Conservation (phyloP, 1,140 invertebrate species). For the Drosophila gunungcola region DNA sequence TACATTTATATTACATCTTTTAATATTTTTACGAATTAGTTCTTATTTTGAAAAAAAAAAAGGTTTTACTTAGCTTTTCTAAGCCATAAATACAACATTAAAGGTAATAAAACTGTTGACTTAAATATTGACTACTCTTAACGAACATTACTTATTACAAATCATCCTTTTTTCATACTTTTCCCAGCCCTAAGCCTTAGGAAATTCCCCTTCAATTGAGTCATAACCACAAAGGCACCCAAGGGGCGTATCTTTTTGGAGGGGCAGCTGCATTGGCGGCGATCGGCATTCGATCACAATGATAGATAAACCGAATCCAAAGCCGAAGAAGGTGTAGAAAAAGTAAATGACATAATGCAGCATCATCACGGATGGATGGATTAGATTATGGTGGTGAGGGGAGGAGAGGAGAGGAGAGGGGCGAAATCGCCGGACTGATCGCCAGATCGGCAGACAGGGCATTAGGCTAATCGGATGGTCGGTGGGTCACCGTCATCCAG, state of each 20-base stretch:
- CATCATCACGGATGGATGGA: slow-evolving; percentile 60
- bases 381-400: neutral
- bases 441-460: slow-evolving; percentile 44
- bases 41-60: no score
- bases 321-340: slow-evolving; percentile 66
- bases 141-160: no score
- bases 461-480: slow-evolving; percentile 80
- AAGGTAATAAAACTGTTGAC: no score
- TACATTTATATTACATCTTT: no score
- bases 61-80: no score
- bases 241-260: slow-evolving; percentile 29
- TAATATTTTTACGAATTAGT: no score
- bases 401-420: slow-evolving; percentile 1
- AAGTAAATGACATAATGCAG: slow-evolving; percentile 82
- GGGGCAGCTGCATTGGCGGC: slow-evolving; percentile 60
- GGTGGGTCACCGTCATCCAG: slow-evolving; percentile 22
- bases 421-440: slow-evolving; percentile 20
- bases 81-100: no score
- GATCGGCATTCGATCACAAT: slow-evolving; percentile 40
- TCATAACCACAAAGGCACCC: slow-evolving; percentile 13
- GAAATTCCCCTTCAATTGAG: slow-evolving; percentile 32
- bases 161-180: neutral
- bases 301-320: slow-evolving; percentile 45
- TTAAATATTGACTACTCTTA: no score
- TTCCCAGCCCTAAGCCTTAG: slow-evolving; percentile 14